Base-by-base conservation (phyloP, 2,888 invertebrate genomes). In the Epinotia brunnichana region DNA sequence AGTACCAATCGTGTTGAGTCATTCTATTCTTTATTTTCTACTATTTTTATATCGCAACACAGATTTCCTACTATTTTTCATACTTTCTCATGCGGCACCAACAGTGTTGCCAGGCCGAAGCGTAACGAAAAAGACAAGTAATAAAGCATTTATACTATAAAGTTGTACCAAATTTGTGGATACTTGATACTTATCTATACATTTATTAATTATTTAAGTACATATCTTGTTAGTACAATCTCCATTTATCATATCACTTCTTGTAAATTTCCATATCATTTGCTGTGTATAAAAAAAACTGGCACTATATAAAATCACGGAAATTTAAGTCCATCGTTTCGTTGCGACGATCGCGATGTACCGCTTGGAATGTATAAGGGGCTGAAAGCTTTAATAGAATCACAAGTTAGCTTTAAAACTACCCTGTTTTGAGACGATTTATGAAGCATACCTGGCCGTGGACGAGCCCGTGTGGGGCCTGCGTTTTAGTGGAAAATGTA, bases 1-100 rank as follows among this genome's bases (percentile, higher is more conserved):
- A 93, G 91, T 93, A 93, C 93, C 88, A 86, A 87, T 92, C 91
- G 92, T 92, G 92, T 87, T 87, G 91, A 91, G 92, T 92, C 92
- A 87, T 83, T 79, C 62, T 76, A 53, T 69, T 78, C 79, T 75
- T 76, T 75, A n/a, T 75, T 78, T 75, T 74, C 75, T 71, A 76
- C 72, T 73, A 78, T 78, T 78, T 79, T 41, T 72, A 74, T 77
- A 78, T 79, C 76, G 81, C 80, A 84, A 83, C 81, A 82, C 79
- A 80, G 61, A 77, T 74, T 75, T 72, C 62, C 70, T 74, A 76
- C 69, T 70, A 74, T 75, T 74, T 74, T 72, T 66, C 69, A 48
- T 62, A 44, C 60, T 61, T 73, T 73, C 68, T 53, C 59, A 19
- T 63, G 77, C 76, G 76, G 77, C 80, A 78, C 75, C 81, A 81